Conservation (phyloP, 2,113 vertebrate species). For the Stigmatopora argus region DNA sequence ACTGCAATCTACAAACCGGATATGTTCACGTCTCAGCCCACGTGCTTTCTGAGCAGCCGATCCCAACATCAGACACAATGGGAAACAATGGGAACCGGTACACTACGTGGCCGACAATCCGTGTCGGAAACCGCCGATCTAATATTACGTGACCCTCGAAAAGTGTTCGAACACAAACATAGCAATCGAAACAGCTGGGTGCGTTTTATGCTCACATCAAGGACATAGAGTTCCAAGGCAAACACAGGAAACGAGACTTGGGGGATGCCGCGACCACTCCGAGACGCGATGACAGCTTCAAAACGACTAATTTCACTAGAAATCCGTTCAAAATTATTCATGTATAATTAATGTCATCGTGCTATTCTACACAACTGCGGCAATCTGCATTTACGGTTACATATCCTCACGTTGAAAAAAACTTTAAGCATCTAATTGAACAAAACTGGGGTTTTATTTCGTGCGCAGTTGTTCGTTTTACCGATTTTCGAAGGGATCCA, state of each 20-base stretch:
- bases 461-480: background rate
- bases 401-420: background rate
- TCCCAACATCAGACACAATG: slow-evolving; percentile 56
- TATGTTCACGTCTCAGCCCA: slow-evolving; percentile 50
- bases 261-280: background rate
- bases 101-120: background rate
- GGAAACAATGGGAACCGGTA: slow-evolving; percentile 44
- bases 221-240: slow-evolving; percentile 3
- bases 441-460: background rate
- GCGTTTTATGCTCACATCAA: background rate
- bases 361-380: background rate
- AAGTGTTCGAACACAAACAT: background rate
- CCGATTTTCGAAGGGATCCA: slow-evolving; percentile 15
- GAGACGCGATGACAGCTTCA: background rate
- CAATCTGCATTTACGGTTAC: background rate
- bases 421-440: background rate
- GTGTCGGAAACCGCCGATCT: background rate
- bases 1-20: slow-evolving; percentile 47
- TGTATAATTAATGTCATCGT: background rate
- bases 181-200: background rate
- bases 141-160: background rate
- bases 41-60: slow-evolving; percentile 54
- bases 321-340: background rate
- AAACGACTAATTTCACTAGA: background rate
- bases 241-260: background rate